Evolutionary conservation across 2,797 vertebrate genomes (phyloP).

Genomic region (Kryptopterus vitreolus): DNA sequence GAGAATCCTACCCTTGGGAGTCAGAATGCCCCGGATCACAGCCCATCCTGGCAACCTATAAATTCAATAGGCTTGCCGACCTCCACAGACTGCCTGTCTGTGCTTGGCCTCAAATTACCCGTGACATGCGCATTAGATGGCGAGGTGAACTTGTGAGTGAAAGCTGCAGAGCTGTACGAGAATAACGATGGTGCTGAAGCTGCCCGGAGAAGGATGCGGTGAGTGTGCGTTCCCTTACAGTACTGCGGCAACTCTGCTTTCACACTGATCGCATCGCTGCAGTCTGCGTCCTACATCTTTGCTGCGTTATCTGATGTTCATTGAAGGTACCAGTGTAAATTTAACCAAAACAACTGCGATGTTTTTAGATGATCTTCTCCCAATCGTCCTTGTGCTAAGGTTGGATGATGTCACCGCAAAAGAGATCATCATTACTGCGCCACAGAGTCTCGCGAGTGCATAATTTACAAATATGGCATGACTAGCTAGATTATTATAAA

Average conservation of each 20-base stretch:
- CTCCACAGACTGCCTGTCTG: slow-evolving; percentile 23
- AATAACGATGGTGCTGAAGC: slow-evolving; percentile 36
- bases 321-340: not conserved
- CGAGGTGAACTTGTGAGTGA: not conserved
- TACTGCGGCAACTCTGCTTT: slow-evolving; percentile 40
- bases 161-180: slow-evolving; percentile 28
- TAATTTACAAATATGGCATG: not conserved
- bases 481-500: not conserved
- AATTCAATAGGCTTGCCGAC: slow-evolving; percentile 8
- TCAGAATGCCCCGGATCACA: not conserved
- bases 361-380: slow-evolving; percentile 13
- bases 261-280: not conserved
- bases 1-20: not conserved
- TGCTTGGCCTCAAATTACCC: slow-evolving; percentile 13
- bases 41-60: not conserved
- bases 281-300: not conserved
- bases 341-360: not conserved
- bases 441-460: slow-evolving; percentile 19
- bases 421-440: slow-evolving; percentile 48
- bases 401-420: slow-evolving; percentile 60
- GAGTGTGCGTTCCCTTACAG: slow-evolving; percentile 39
- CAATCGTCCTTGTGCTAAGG: slow-evolving; percentile 62
- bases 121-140: slow-evolving; percentile 3
- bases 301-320: not conserved
- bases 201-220: slow-evolving; percentile 31